Evolutionary conservation across 1,140 invertebrate genomes (phyloP).

Genomic region (Ceratitis capitata): DNA sequence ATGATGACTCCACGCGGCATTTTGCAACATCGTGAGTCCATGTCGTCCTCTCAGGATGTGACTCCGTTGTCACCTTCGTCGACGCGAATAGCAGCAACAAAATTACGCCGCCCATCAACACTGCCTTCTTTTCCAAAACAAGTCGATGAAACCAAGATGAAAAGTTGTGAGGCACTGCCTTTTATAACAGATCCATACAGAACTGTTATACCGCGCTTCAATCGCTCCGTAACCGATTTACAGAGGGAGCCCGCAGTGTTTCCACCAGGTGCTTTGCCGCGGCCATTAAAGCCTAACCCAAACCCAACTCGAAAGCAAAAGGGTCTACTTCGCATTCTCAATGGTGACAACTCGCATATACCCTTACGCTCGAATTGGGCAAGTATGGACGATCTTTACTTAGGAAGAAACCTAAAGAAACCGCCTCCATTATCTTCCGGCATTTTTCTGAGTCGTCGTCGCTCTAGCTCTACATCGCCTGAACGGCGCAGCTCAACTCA

Average conservation of each 20-base stretch:
- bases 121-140: neutral
- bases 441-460: constrained; percentile 45
- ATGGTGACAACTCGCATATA: constrained; percentile 45
- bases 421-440: constrained; percentile 39
- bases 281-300: constrained; percentile 58
- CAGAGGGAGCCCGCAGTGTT: constrained; percentile 50
- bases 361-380: constrained; percentile 57
- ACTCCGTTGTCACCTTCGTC: constrained; percentile 40
- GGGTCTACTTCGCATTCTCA: constrained; percentile 55
- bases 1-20: constrained; percentile 57
- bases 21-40: constrained; percentile 56
- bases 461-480: constrained; percentile 60
- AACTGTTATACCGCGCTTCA: constrained; percentile 56
- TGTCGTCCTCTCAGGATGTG: constrained; percentile 59
- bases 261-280: constrained; percentile 58
- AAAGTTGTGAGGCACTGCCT: constrained; percentile 56
- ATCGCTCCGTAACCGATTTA: constrained; percentile 55
- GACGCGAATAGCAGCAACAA: constrained; percentile 42
- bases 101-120: constrained; percentile 43
- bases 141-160: constrained; percentile 51
- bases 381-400: constrained; percentile 55
- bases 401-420: constrained; percentile 43
- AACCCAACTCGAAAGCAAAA: constrained; percentile 61
- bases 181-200: constrained; percentile 54
- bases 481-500: constrained; percentile 61